Evolutionary conservation across 2,888 invertebrate genomes (phyloP), one percentile per base, ranked within the genome.

Genomic region (Ischnus inquisitorius): DNA sequence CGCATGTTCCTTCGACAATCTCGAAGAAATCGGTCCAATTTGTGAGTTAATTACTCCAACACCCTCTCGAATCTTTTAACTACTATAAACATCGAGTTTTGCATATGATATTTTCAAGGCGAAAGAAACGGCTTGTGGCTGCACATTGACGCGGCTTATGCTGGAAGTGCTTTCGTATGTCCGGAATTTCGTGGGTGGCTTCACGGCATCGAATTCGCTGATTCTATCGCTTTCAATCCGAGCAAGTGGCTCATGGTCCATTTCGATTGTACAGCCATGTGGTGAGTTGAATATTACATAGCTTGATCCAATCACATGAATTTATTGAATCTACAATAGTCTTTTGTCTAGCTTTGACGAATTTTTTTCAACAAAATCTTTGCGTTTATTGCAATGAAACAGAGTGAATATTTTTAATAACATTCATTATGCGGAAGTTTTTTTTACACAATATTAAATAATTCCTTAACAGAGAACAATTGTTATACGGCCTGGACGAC

Each of bases 161-260:
- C 99, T 0, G 99, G 99, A 10, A 97, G 97, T 86, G 97, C 98
- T 0, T 99, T 99, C 91, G 95, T 99, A 62, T 99, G 99, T 91
- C 99, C 99, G 0, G 99, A 99, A 93, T 99, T 96, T 94, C 96
- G 99, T 65, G 96, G 96, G 85, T 98, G 98, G 97, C 93, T 99
- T 91, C 95, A 96, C 83, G 99, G 99, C 4, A 96, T 99, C n/a
- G 97, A 98, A 91, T 95, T 96, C 88, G 99, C 97, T 0, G 97
- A 99, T 91, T 99, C 99, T 0, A 97, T 99, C 87, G 99, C 99
- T 2, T 99, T 99, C 94, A 99, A 99, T 94, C 98, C 99, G 0
- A 99, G 99, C 80, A 99, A 99, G 94, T 99, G 99, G 98, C 94
- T 99, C 93, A 98, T 99, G 98, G 98, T 99, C 8, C 98, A 99